These are phyloP conservation scores for Platygyra sinensis DNA, from an alignment of 64 coral and sea anemone genomes.

Conservation along the genomic window DNA sequence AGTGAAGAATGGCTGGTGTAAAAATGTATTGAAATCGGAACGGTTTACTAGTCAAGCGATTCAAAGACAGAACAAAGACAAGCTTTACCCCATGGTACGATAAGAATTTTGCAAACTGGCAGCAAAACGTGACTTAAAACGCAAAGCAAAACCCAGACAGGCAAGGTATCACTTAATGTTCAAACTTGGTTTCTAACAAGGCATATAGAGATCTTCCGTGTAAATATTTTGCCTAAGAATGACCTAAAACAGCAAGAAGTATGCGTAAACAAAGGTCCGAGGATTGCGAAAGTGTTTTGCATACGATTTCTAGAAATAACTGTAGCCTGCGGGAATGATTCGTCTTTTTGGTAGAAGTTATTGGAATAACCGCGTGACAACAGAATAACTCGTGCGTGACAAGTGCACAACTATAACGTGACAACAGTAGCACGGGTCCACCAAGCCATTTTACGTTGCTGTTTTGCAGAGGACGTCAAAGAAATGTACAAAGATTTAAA, in stretches of 20 bases:
- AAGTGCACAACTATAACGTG: background rate
- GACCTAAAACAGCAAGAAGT: background rate
- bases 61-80: background rate
- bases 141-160: background rate
- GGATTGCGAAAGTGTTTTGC: background rate
- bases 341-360: background rate
- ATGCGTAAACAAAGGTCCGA: background rate
- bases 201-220: background rate
- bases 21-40: conserved; percentile 5
- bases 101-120: background rate
- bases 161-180: background rate
- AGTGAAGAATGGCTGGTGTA: background rate
- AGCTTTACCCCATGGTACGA: background rate
- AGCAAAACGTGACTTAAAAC: background rate
- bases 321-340: background rate
- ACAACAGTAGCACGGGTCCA: too few relatives aligned
- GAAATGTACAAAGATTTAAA: too few relatives aligned
- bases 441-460: too few relatives aligned
- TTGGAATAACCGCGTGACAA: background rate
- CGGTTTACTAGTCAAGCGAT: background rate
- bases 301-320: too few relatives aligned
- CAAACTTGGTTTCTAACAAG: background rate
- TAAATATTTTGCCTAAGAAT: background rate
- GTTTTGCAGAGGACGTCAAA: too few relatives aligned
- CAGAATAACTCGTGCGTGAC: background rate